Conservation (phyloP, 2,113 vertebrate genomes). For the Chloroceryle aenea region DNA sequence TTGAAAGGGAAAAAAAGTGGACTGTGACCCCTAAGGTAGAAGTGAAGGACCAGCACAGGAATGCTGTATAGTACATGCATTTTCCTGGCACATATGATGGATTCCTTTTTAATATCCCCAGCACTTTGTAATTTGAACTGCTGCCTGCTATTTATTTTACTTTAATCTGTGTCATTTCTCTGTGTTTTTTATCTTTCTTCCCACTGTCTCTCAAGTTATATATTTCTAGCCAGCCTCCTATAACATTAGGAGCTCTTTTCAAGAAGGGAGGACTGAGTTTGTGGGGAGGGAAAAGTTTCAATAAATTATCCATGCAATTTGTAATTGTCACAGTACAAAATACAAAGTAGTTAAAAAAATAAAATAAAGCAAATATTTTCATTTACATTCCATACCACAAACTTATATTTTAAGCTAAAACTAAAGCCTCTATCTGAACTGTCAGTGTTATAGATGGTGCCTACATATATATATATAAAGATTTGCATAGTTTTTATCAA, state of each 20-base stretch:
- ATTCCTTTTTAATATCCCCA: constrained; percentile 18
- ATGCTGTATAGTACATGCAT: not conserved
- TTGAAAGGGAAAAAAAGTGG: not conserved
- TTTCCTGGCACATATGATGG: not conserved
- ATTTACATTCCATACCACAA: constrained; percentile 54
- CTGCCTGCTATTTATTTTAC: constrained; percentile 36
- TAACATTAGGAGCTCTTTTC: not conserved
- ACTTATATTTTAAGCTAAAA: constrained; percentile 63
- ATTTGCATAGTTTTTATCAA: constrained; percentile 77
- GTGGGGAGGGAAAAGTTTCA: not conserved
- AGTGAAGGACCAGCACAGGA: not conserved
- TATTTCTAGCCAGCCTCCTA: not conserved
- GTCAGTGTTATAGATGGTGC: constrained; percentile 78
- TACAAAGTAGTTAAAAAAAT: not conserved
- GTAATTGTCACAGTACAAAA: constrained; percentile 65
- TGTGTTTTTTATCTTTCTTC: not conserved
- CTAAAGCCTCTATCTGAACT: constrained; percentile 71
- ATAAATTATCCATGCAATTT: constrained; percentile 70
- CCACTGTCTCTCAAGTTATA: not conserved
- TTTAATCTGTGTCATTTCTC: constrained; percentile 28
- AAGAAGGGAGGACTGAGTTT: not conserved
- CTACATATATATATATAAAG: constrained; percentile 56
- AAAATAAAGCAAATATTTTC: constrained; percentile 25
- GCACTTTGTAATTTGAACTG: not conserved
- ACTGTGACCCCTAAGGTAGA: not conserved